These are phyloP conservation scores for Pectinophora gossypiella DNA, from an alignment of 1,140 invertebrate species.

Conservation along the genomic window DNA sequence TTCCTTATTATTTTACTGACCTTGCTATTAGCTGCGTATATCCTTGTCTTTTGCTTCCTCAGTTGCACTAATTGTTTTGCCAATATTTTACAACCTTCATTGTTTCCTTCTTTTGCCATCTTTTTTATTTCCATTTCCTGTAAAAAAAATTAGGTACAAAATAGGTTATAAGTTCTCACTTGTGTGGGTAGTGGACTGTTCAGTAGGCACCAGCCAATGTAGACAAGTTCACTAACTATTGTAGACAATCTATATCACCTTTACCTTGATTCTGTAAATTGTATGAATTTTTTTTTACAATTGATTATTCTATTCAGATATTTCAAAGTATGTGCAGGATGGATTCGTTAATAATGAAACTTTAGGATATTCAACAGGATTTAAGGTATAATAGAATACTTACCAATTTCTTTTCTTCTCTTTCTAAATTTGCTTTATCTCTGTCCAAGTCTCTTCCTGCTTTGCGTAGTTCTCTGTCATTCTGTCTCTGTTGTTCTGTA, in stretches of 20 bases:
- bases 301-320: too few relatives aligned
- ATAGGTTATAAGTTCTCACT: too few relatives aligned
- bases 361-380: too few relatives aligned
- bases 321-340: too few relatives aligned
- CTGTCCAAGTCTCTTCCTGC: slow-evolving; percentile 89
- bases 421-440: slow-evolving; percentile 86
- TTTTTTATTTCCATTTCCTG: slow-evolving; percentile 93
- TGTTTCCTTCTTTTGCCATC: slow-evolving; percentile 90
- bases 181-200: too few relatives aligned
- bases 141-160: slow-evolving; percentile 24
- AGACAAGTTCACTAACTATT: too few relatives aligned
- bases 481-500: slow-evolving; percentile 85
- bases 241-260: too few relatives aligned
- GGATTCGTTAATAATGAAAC: too few relatives aligned
- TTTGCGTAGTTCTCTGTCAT: slow-evolving; percentile 87
- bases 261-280: too few relatives aligned
- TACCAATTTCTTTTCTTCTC: slow-evolving; percentile 93
- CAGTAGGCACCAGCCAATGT: too few relatives aligned
- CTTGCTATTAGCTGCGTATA: slow-evolving; percentile 85
- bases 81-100: slow-evolving; percentile 87
- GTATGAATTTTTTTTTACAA: too few relatives aligned
- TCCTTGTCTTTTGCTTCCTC: slow-evolving; percentile 91
- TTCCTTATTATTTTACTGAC: slow-evolving; percentile 61
- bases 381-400: too few relatives aligned
- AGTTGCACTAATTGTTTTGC: slow-evolving; percentile 93